Conservation (phyloP, 2,888 invertebrate genomes). For the Axea sp. region DNA sequence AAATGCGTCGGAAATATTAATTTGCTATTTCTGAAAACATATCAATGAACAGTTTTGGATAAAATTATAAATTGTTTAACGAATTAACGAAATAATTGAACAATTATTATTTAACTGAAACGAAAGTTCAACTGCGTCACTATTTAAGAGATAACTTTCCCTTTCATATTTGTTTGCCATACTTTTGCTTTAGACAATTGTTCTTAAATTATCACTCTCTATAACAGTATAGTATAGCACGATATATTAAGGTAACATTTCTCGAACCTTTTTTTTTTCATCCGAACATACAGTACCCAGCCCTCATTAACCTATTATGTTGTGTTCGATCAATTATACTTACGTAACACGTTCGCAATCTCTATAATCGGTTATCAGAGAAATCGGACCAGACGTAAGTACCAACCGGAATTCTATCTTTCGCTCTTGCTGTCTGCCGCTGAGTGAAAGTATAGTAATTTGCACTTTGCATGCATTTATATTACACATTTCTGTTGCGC, state of each 20-base stretch:
- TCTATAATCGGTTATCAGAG: constrained; percentile 62
- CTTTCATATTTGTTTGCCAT: constrained; percentile 30
- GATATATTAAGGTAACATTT: constrained; percentile 13
- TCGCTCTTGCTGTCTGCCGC: constrained; percentile 45
- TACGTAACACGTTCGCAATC: constrained; percentile 52
- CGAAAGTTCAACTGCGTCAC: constrained; percentile 16
- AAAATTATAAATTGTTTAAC: too few relatives aligned
- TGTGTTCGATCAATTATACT: constrained; percentile 55
- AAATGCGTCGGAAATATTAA: too few relatives aligned
- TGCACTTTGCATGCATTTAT: constrained; percentile 60
- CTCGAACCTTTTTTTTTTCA: constrained; percentile 1
- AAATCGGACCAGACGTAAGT: constrained; percentile 56
- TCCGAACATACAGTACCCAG: constrained; percentile 9
- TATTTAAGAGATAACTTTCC: constrained; percentile 37
- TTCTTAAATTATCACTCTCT: constrained; percentile 45
- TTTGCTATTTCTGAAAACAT: too few relatives aligned
- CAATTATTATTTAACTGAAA: too few relatives aligned
- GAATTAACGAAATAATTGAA: too few relatives aligned
- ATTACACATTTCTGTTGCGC: constrained; percentile 55
- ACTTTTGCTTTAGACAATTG: constrained; percentile 43
- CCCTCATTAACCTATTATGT: constrained; percentile 58
- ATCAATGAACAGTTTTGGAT: too few relatives aligned
- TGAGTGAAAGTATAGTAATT: constrained; percentile 62
- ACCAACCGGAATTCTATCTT: constrained; percentile 61
- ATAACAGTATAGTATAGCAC: constrained; percentile 1